A percentile compares a stretch with the other conserved stretches of the same genome.
Conservation (phyloP, 1,140 invertebrate genomes). For the Sitobion miscanthi region DNA sequence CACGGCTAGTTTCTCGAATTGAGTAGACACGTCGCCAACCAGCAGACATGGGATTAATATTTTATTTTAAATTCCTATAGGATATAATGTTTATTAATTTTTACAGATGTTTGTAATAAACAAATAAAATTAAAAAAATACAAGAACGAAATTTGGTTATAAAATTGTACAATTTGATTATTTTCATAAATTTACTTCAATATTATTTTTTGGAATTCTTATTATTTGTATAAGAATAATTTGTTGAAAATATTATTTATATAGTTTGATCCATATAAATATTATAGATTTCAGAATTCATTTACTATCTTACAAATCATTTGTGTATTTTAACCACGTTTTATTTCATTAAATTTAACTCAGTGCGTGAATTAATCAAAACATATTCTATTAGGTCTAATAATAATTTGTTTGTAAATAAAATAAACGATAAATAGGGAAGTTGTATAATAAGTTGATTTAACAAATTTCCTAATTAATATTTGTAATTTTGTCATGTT, state of each 20-base stretch:
- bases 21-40: conserved; percentile 1
- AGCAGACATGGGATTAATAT: neutral
- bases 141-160: neutral
- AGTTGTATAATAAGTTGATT: no score
- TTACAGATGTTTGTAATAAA: neutral
- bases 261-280: neutral
- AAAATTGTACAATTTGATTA: neutral
- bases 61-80: neutral
- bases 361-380: neutral
- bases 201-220: neutral
- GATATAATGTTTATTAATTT: neutral
- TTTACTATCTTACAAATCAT: neutral
- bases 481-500: neutral
- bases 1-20: conserved; percentile 16
- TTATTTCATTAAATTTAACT: neutral
- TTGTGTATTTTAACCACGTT: neutral
- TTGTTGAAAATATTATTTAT: neutral
- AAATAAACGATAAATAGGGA: neutral
- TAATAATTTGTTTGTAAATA: neutral
- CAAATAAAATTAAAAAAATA: neutral
- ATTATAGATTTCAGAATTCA: neutral
- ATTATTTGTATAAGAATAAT: neutral
- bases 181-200: neutral
- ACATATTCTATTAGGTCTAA: neutral
- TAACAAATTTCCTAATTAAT: neutral